phyloP scores from a whole-genome alignment of 64 coral and sea anemone genomes.

The Montipora sp. region DNA sequence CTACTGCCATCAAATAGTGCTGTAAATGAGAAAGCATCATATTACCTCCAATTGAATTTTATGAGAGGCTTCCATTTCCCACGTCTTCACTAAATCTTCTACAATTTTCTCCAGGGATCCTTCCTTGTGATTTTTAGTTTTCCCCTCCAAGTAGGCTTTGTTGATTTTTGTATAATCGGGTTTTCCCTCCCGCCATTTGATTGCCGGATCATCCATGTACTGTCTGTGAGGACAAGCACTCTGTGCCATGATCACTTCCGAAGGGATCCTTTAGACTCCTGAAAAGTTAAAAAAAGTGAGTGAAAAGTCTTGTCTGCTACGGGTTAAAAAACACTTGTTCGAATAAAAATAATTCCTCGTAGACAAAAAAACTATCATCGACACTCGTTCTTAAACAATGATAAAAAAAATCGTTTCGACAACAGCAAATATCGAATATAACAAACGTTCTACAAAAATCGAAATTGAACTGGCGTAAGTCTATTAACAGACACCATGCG shows the following conservation, averaged over 20 bases:
- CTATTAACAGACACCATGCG: too few species aligned
- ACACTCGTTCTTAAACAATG: too few species aligned
- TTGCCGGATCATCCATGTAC: conserved; percentile 76
- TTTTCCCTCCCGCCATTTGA: conserved; percentile 82
- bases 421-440: too few species aligned
- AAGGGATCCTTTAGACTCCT: not conserved
- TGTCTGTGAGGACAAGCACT: conserved; percentile 39
- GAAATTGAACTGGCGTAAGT: too few species aligned
- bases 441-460: too few species aligned
- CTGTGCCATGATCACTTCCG: not conserved
- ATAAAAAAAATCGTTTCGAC: too few species aligned
- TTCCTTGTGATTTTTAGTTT: conserved; percentile 62
- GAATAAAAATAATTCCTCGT: too few species aligned
- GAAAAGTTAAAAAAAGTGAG: not conserved
- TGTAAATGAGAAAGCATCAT: too few species aligned
- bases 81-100: conserved; percentile 93
- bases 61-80: conserved; percentile 96
- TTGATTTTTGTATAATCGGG: conserved; percentile 75
- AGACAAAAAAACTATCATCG: too few species aligned
- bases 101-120: conserved; percentile 88
- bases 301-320: not conserved
- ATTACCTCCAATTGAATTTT: conserved; percentile 60
- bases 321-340: too few species aligned
- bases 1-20: too few species aligned
- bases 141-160: conserved; percentile 66